These are phyloP conservation scores for Lasioglossum baleicum DNA, from an alignment of 1,140 invertebrate species.

Conservation along the genomic window DNA sequence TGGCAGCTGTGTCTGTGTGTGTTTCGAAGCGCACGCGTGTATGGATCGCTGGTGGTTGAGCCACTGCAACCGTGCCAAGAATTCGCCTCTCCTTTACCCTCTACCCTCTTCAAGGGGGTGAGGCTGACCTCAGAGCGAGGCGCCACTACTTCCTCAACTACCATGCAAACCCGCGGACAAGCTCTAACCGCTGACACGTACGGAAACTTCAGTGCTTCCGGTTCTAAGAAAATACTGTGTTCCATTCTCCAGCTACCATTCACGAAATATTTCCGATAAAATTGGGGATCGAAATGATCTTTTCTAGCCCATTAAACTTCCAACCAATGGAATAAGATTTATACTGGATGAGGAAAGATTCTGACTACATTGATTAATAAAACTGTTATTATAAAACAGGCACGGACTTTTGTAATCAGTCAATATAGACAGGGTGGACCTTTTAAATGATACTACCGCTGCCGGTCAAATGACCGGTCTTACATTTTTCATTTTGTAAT, in stretches of 20 bases:
- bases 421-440: too few species aligned
- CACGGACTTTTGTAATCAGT: too few species aligned
- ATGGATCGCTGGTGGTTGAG: conserved; percentile 53
- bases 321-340: too few species aligned
- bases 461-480: too few species aligned
- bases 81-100: conserved; percentile 53
- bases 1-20: neutral
- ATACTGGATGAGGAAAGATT: too few species aligned
- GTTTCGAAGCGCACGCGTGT: conserved; percentile 35
- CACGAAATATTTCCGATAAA: neutral
- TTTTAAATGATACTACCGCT: too few species aligned
- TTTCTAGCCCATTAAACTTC: neutral
- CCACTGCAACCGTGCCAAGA: conserved; percentile 69
- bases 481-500: too few species aligned
- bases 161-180: conserved; percentile 13
- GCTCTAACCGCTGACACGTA: conserved; percentile 11
- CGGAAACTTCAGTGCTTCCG: neutral
- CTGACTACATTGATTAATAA: too few species aligned
- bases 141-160: conserved; percentile 25
- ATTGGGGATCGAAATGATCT: neutral
- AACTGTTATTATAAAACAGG: too few species aligned
- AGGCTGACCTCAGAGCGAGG: conserved; percentile 3
- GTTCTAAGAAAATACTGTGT: neutral
- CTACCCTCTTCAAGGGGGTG: conserved; percentile 33
- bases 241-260: neutral